These are phyloP conservation scores for Orchesella cincta DNA, from an alignment of 1,140 invertebrate species.

Conservation along the genomic window DNA sequence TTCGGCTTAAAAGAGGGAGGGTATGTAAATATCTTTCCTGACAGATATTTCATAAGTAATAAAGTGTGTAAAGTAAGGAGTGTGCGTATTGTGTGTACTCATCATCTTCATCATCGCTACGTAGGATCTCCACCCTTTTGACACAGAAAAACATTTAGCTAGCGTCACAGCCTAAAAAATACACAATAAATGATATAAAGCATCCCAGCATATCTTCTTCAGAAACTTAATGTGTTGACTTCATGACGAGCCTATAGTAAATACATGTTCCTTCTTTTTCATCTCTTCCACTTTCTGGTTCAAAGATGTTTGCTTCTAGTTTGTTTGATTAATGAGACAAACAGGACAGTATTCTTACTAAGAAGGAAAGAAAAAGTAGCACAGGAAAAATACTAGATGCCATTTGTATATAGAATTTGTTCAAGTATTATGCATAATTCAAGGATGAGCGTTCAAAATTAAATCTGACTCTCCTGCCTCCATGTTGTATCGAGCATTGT, in stretches of 20 bases:
- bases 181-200: background rate
- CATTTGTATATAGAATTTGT: too few relatives aligned
- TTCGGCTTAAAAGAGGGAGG: too few relatives aligned
- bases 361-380: background rate
- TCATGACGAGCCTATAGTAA: background rate
- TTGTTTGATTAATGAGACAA: background rate
- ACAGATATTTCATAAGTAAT: too few relatives aligned
- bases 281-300: background rate
- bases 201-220: too few relatives aligned
- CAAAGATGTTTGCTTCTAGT: background rate
- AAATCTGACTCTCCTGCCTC: too few relatives aligned
- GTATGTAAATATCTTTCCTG: too few relatives aligned
- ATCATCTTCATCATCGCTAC: background rate
- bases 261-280: too few relatives aligned
- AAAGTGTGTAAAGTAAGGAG: too few relatives aligned
- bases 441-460: too few relatives aligned
- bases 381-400: too few relatives aligned
- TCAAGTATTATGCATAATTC: too few relatives aligned
- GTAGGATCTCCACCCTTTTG: constrained; percentile 21
- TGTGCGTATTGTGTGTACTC: background rate
- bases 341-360: background rate
- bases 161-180: background rate
- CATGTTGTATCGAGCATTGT: too few relatives aligned
- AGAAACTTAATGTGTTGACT: background rate
- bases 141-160: background rate